These are phyloP conservation scores for Poecilobothrus nobilitatus DNA, from an alignment of 2,888 invertebrate species.

Conservation along the genomic window DNA sequence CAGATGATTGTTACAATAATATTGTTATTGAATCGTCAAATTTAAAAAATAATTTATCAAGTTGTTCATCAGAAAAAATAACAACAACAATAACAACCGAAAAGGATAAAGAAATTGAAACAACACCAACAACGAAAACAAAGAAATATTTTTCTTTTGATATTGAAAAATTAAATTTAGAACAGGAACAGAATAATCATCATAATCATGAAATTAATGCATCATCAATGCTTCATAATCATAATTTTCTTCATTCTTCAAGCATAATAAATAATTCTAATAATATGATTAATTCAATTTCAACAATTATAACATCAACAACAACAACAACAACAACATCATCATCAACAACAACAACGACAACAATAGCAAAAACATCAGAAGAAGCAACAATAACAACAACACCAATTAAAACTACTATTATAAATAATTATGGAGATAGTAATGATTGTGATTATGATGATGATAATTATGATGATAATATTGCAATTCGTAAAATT, in stretches of 20 bases:
- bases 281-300: not conserved
- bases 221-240: not conserved
- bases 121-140: conserved; percentile 27
- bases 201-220: not conserved
- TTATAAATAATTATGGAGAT: no score
- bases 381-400: no score
- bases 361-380: no score
- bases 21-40: conserved; percentile 22
- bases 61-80: conserved; percentile 21
- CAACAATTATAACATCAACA: not conserved
- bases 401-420: no score
- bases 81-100: conserved; percentile 30
- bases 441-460: not conserved
- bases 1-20: conserved; percentile 26
- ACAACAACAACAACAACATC: not conserved
- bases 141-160: conserved; percentile 31
- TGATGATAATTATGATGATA: not conserved
- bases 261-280: not conserved
- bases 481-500: not conserved
- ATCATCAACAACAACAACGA: no score
- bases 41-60: conserved; percentile 24
- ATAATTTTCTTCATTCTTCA: not conserved
- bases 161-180: conserved; percentile 24
- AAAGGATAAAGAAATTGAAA: conserved; percentile 27
- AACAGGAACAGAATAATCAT: not conserved